These are phyloP conservation scores for Rhombomys opimus DNA, from an alignment of 2,113 vertebrate genomes.

Conservation along the genomic window DNA sequence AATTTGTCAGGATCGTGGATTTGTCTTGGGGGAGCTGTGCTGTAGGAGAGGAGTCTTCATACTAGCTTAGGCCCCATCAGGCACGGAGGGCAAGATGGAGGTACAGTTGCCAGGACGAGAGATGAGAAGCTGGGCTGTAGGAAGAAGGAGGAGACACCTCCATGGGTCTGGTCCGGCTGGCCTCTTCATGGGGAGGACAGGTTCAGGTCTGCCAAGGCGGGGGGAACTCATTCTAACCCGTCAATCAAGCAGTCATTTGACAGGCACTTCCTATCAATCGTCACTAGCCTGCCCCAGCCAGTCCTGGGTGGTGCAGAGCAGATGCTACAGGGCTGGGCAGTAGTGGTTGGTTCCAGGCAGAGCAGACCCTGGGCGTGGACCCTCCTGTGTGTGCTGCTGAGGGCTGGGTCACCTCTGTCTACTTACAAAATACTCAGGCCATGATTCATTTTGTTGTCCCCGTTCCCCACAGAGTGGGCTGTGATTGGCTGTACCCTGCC, in stretches of 20 bases:
- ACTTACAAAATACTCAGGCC: background rate
- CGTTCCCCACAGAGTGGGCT: background rate
- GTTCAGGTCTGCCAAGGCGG: background rate
- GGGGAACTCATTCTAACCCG: background rate
- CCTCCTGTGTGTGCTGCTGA: background rate
- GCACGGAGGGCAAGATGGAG: slow-evolving; percentile 65
- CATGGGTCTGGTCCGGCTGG: background rate
- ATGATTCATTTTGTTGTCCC: background rate
- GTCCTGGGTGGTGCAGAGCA: too few relatives aligned
- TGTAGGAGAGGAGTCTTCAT: slow-evolving; percentile 61
- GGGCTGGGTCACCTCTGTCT: background rate
- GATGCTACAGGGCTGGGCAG: background rate
- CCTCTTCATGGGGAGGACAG: background rate
- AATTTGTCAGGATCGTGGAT: slow-evolving; percentile 66
- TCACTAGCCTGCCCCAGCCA: background rate
- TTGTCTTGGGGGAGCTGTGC: slow-evolving; percentile 75
- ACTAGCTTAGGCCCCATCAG: slow-evolving; percentile 41
- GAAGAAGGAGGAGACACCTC: background rate
- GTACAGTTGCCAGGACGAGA: background rate
- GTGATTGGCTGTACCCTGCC: background rate
- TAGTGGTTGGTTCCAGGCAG: background rate
- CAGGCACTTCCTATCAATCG: background rate
- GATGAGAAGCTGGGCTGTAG: background rate
- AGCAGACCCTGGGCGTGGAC: background rate
- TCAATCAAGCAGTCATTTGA: too few relatives aligned